A percentile compares a stretch with the other conserved stretches of the same genome.
These are phyloP conservation scores for Hypocryptadius cinnamomeus DNA, from an alignment of 2,113 vertebrate genomes.

Conservation along the genomic window DNA sequence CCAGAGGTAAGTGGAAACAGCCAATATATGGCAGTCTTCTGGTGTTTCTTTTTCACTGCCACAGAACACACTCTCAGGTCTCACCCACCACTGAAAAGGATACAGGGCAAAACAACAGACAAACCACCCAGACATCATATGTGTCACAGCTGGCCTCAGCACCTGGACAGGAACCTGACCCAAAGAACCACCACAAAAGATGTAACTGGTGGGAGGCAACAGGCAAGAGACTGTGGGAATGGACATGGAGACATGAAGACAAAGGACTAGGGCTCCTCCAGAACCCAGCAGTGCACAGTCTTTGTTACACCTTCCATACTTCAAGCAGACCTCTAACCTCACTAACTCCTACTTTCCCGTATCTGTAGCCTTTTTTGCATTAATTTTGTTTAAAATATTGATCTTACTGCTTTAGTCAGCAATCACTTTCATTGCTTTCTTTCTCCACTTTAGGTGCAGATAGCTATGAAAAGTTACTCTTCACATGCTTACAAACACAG, in stretches of 20 bases:
- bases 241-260: not conserved
- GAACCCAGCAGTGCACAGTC: not conserved
- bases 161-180: not conserved
- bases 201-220: not conserved
- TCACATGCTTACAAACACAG: not conserved
- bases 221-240: not conserved
- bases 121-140: not conserved
- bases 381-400: not conserved
- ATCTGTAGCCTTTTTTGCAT: not conserved
- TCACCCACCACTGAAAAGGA: not conserved
- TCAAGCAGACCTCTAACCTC: not conserved
- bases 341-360: not conserved
- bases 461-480: not conserved
- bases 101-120: not conserved
- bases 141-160: not conserved
- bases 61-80: not conserved
- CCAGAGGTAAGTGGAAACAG: not conserved
- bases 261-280: not conserved
- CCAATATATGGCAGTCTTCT: not conserved
- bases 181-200: not conserved
- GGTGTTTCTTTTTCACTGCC: not conserved
- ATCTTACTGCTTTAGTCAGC: not conserved
- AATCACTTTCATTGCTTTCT: not conserved
- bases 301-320: not conserved
- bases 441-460: not conserved